These are phyloP conservation scores for Gasterosteus nipponicus DNA, from an alignment of 2,113 vertebrate species.

Conservation along the genomic window DNA sequence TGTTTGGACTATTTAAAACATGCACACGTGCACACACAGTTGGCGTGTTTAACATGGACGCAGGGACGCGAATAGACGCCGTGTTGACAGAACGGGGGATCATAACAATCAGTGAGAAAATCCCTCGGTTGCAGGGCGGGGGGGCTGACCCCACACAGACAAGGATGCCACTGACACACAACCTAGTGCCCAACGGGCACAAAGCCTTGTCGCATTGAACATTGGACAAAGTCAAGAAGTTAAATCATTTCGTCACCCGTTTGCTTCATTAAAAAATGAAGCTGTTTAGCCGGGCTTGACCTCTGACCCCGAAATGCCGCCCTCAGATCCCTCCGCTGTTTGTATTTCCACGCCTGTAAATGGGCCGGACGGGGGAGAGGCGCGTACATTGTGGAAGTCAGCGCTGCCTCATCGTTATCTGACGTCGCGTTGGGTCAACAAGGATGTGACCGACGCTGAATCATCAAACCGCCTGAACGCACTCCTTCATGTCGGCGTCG, in stretches of 20 bases:
- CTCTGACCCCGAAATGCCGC: constrained; percentile 13
- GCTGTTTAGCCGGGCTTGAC: background rate
- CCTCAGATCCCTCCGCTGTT: constrained; percentile 8
- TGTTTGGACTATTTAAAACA: constrained; percentile 64
- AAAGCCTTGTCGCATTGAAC: background rate
- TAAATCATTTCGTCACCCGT: background rate
- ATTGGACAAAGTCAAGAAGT: no score
- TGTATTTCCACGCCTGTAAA: constrained; percentile 40
- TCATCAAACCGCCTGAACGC: constrained; percentile 68
- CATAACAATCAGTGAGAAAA: constrained; percentile 52
- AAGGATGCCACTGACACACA: constrained; percentile 4
- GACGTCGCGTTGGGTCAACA: constrained; percentile 65
- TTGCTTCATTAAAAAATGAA: background rate
- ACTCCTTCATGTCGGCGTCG: constrained; percentile 51
- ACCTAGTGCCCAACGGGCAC: background rate
- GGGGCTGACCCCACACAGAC: constrained; percentile 37
- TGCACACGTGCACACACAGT: constrained; percentile 46
- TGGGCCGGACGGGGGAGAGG: constrained; percentile 41
- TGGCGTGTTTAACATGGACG: constrained; percentile 52
- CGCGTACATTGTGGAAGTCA: constrained; percentile 34
- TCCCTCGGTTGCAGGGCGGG: constrained; percentile 10
- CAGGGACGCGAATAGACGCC: constrained; percentile 58
- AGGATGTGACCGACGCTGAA: constrained; percentile 65
- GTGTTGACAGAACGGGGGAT: constrained; percentile 55
- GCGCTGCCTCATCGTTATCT: constrained; percentile 63